Conservation (phyloP, 2,797 vertebrate species). For the Leucoraja ocellata region DNA sequence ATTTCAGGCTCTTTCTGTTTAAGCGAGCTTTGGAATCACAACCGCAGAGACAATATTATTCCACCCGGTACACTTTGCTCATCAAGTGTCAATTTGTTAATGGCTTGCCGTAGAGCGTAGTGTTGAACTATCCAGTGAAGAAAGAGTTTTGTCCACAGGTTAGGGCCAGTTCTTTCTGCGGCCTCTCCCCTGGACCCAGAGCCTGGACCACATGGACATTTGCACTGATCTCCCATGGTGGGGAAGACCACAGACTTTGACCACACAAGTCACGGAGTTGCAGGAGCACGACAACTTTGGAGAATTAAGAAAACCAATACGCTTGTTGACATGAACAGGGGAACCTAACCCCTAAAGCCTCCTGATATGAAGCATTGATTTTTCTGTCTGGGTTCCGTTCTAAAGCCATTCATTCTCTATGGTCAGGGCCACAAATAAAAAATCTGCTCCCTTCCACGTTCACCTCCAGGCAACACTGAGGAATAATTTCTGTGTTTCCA, state of each 20-base stretch:
- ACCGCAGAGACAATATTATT: background rate
- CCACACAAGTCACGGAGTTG: slow-evolving; percentile 78
- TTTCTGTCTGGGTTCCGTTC: slow-evolving; percentile 86
- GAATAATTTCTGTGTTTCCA: slow-evolving; percentile 72
- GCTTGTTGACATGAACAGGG: slow-evolving; percentile 98
- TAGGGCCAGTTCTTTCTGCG: background rate
- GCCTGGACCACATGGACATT: too few species aligned
- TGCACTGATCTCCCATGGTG: slow-evolving; percentile 52
- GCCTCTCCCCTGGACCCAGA: slow-evolving; percentile 15
- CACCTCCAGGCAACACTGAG: slow-evolving; percentile 80
- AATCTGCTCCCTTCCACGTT: slow-evolving; percentile 70
- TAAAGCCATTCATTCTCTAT: slow-evolving; percentile 95
- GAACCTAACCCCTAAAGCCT: slow-evolving; percentile 97
- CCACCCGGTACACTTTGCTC: background rate
- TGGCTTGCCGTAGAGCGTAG: background rate
- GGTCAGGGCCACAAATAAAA: slow-evolving; percentile 74
- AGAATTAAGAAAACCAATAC: slow-evolving; percentile 98
- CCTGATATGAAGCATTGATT: slow-evolving; percentile 99
- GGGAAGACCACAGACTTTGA: slow-evolving; percentile 73
- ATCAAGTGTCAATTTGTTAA: background rate
- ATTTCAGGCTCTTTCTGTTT: background rate
- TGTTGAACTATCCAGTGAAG: background rate
- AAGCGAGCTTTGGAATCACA: background rate
- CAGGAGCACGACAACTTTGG: slow-evolving; percentile 88
- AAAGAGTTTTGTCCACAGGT: background rate